Evolutionary conservation across 2,113 vertebrate species (phyloP).

Genomic region (Forbesichthys agassizii): DNA sequence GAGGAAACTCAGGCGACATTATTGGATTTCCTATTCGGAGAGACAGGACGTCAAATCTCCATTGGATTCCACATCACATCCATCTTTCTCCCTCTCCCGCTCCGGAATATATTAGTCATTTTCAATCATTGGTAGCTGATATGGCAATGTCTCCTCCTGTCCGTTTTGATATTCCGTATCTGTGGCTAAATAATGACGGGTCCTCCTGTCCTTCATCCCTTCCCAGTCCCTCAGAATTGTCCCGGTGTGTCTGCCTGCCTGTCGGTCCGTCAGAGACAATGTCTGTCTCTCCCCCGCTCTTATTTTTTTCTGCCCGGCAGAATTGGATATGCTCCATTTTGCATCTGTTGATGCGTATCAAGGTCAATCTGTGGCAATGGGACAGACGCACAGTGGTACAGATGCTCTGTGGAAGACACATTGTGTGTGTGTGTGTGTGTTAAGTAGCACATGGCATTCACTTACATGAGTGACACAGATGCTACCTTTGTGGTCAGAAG

Average conservation of each 20-base stretch:
- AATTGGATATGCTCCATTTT: conserved; percentile 25
- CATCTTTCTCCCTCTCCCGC: conserved; percentile 54
- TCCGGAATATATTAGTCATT: conserved; percentile 68
- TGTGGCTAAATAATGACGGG: conserved; percentile 65
- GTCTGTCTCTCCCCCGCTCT: background rate
- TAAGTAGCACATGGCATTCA: conserved; percentile 46
- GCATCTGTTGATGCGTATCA: conserved; percentile 45
- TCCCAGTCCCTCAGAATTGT: background rate
- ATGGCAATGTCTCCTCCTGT: conserved; percentile 44
- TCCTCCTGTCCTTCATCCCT: conserved; percentile 44
- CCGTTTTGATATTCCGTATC: conserved; percentile 60
- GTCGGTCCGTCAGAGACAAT: background rate
- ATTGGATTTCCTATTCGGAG: conserved; percentile 68
- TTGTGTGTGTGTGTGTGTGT: conserved; percentile 21
- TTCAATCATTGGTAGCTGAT: conserved; percentile 59
- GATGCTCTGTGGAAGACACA: conserved; percentile 27
- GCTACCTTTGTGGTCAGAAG: conserved; percentile 69
- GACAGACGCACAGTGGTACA: conserved; percentile 37
- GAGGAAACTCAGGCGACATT: conserved; percentile 66
- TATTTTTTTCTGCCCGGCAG: conserved; percentile 34
- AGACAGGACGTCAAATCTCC: conserved; percentile 70
- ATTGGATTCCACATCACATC: conserved; percentile 63
- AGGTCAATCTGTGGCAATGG: conserved; percentile 56
- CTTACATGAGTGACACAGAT: conserved; percentile 67
- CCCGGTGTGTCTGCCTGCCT: background rate